Percentiles rank a stretch among this genome's conserved stretches.
Conservation (phyloP, 2,888 invertebrate genomes). For the Acrobasis repandana region DNA sequence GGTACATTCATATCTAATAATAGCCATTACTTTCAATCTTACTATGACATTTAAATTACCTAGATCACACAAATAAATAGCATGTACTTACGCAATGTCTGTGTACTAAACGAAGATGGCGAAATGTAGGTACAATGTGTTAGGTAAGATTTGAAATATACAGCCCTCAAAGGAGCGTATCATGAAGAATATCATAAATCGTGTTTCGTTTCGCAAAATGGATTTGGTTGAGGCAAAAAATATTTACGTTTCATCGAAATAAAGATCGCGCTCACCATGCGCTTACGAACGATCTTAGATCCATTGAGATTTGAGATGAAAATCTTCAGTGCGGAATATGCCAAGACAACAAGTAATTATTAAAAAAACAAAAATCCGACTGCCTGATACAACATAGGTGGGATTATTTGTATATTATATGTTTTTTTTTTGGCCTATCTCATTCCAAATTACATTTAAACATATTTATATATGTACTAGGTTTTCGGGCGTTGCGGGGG, state of each 20-base stretch:
- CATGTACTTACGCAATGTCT: not conserved
- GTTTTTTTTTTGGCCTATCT: too few species aligned
- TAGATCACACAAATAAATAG: not conserved
- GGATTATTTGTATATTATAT: too few species aligned
- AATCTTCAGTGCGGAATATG: too few species aligned
- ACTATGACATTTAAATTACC: too few species aligned
- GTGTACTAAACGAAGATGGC: not conserved
- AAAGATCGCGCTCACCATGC: constrained; percentile 57
- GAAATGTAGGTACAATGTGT: not conserved
- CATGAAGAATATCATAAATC: constrained; percentile 38
- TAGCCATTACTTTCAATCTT: too few species aligned
- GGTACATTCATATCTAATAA: too few species aligned
- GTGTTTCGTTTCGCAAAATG: constrained; percentile 67
- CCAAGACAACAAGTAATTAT: too few species aligned
- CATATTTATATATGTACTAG: too few species aligned
- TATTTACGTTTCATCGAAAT: constrained; percentile 63
- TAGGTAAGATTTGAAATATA: constrained; percentile 18
- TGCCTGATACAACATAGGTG: too few species aligned
- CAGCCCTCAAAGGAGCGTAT: constrained; percentile 19
- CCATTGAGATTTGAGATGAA: not conserved
- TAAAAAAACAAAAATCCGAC: too few species aligned
- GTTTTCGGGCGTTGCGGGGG: too few species aligned
- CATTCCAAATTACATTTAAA: too few species aligned
- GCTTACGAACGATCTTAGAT: constrained; percentile 39
- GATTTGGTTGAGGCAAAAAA: constrained; percentile 65